Evolutionary conservation across 2,113 vertebrate species (phyloP).

Genomic region (Scytalopus superciliaris): DNA sequence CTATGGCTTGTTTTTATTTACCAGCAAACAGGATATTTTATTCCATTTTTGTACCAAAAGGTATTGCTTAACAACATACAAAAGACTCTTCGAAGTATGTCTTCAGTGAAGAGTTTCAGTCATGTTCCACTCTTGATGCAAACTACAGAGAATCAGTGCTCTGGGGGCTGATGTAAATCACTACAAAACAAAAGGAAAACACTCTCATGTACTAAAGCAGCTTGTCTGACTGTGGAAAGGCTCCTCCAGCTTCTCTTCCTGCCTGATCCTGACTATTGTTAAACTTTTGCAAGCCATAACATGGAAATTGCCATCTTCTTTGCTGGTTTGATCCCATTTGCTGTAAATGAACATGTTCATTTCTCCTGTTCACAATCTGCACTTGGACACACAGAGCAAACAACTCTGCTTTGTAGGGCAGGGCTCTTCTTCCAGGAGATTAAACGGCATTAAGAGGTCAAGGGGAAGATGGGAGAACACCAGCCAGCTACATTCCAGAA

Average conservation of each 20-base stretch:
- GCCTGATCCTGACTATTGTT: neutral
- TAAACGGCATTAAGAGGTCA: conserved; percentile 58
- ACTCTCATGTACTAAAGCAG: neutral
- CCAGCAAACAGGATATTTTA: neutral
- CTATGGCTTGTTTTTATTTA: neutral
- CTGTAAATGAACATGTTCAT: neutral
- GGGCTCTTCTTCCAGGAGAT: conserved; percentile 50
- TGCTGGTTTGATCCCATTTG: neutral
- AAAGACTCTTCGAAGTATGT: neutral
- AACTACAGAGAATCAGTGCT: neutral
- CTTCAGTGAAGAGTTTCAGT: neutral
- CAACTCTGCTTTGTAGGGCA: neutral
- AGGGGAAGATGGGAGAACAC: conserved; percentile 31
- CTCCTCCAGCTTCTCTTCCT: neutral
- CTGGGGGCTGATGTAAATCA: neutral
- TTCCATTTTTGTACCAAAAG: conserved; percentile 2
- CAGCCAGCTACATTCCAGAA: conserved; percentile 50
- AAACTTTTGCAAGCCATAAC: neutral
- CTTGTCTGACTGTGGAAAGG: neutral
- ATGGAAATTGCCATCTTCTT: neutral
- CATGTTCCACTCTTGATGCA: neutral
- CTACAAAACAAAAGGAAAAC: neutral
- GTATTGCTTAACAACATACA: conserved; percentile 8
- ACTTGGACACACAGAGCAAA: neutral
- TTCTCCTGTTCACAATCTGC: neutral